phyloP scores from a whole-genome alignment of 2,797 vertebrate species.

The Rachycentron canadum region DNA sequence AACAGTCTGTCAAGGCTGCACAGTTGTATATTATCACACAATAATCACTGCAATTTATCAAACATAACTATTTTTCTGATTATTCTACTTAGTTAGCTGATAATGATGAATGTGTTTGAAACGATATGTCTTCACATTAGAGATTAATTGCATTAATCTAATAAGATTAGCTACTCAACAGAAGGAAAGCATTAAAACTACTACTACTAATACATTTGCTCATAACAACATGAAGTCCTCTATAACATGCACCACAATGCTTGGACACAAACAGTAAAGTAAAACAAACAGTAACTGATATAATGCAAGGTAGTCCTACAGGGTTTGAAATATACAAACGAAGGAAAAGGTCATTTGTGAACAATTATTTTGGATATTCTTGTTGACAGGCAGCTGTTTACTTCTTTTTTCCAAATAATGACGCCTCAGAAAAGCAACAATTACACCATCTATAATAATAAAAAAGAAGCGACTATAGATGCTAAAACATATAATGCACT shows the following conservation, averaged over 20 bases:
- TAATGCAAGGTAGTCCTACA: not conserved
- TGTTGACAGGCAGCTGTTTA: not conserved
- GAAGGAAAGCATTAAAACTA: too few species aligned
- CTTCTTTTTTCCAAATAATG: not conserved
- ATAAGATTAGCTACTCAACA: slow-evolving; percentile 5
- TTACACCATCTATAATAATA: not conserved
- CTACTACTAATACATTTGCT: not conserved
- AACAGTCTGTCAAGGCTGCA: not conserved
- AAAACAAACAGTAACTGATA: not conserved
- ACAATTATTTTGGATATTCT: too few species aligned
- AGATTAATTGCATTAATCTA: not conserved
- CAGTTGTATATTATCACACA: not conserved
- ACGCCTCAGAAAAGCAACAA: not conserved
- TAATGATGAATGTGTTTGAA: slow-evolving; percentile 14
- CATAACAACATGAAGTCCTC: not conserved
- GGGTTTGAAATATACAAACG: not conserved
- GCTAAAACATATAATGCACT: not conserved
- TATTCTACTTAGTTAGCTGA: slow-evolving; percentile 1
- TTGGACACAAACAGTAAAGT: not conserved
- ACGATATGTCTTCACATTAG: not conserved
- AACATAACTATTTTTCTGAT: slow-evolving; percentile 29
- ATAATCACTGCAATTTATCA: slow-evolving; percentile 16
- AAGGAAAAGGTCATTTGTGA: not conserved
- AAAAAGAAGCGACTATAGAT: not conserved
- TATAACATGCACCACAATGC: not conserved